A percentile compares a stretch with the other conserved stretches of the same genome.
Evolutionary conservation across 2,888 invertebrate genomes (phyloP).

Genomic region (Noctua comes): DNA sequence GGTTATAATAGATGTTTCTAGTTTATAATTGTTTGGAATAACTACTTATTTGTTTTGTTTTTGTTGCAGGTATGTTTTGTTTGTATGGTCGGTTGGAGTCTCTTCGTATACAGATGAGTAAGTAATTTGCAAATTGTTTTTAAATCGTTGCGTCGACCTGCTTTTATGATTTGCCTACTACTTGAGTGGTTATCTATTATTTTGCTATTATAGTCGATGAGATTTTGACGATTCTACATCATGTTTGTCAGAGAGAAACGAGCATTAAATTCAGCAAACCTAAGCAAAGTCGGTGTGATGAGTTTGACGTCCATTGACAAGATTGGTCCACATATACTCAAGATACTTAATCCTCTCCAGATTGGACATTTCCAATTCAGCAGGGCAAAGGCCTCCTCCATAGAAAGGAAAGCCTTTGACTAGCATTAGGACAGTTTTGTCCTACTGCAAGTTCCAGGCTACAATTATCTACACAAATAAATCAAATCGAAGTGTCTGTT

Average conservation of each 20-base stretch:
- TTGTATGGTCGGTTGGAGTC: neutral
- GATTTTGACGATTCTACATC: neutral
- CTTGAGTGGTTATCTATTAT: slow-evolving; percentile 2
- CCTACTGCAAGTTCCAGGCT: neutral
- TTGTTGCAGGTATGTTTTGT: slow-evolving; percentile 61
- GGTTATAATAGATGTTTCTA: slow-evolving; percentile 41
- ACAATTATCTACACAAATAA: neutral
- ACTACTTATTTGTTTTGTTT: slow-evolving; percentile 36
- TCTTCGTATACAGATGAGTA: slow-evolving; percentile 14
- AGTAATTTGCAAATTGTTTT: slow-evolving; percentile 33
- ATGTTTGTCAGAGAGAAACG: neutral
- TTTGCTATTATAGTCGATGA: neutral
- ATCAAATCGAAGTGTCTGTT: too few species aligned
- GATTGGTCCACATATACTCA: neutral
- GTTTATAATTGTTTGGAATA: slow-evolving; percentile 44
- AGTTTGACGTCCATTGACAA: neutral
- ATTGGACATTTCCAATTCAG: neutral
- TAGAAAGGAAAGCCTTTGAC: neutral
- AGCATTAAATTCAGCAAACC: neutral
- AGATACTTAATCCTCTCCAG: too few species aligned
- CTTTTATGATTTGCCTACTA: neutral
- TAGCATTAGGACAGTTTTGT: neutral
- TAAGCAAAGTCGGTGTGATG: neutral
- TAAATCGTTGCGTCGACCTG: slow-evolving; percentile 3
- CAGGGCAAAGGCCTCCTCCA: too few species aligned